phyloP scores from a whole-genome alignment of 2,113 vertebrate genomes.

The Ailurus styani region DNA sequence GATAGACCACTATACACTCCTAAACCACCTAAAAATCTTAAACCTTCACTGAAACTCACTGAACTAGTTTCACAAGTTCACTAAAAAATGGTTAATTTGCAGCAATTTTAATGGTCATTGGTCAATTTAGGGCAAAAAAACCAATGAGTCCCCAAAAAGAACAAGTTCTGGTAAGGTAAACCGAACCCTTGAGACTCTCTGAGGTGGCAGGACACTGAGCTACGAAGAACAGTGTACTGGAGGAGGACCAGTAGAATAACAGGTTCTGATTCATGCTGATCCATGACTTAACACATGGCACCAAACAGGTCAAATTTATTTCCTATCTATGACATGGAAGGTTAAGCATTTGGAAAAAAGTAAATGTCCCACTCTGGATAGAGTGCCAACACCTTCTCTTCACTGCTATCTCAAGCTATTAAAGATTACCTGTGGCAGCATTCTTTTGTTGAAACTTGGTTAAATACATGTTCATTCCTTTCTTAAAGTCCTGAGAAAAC shows the following conservation, averaged over 20 bases:
- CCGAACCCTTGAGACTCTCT: neutral
- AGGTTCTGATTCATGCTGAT: neutral
- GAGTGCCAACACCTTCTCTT: neutral
- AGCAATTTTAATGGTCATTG: constrained; percentile 14
- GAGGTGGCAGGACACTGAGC: neutral
- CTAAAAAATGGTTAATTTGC: constrained; percentile 30
- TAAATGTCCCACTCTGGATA: neutral
- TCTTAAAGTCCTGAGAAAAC: constrained; percentile 93
- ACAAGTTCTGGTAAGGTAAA: neutral
- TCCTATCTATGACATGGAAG: neutral
- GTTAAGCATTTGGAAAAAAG: neutral
- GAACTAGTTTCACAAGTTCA: neutral
- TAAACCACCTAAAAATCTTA: neutral
- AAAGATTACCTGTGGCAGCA: constrained; percentile 93
- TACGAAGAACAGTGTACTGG: neutral
- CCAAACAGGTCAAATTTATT: neutral
- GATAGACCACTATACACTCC: neutral
- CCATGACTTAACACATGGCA: neutral
- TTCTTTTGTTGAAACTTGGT: constrained; percentile 98
- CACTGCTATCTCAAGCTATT: neutral
- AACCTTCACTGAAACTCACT: neutral
- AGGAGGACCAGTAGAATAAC: neutral
- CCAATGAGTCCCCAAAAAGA: neutral
- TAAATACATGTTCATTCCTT: constrained; percentile 98
- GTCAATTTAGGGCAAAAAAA: neutral